Base-by-base conservation (phyloP, 2,113 vertebrate species). In the pig (Sus scrofa) region DNA sequence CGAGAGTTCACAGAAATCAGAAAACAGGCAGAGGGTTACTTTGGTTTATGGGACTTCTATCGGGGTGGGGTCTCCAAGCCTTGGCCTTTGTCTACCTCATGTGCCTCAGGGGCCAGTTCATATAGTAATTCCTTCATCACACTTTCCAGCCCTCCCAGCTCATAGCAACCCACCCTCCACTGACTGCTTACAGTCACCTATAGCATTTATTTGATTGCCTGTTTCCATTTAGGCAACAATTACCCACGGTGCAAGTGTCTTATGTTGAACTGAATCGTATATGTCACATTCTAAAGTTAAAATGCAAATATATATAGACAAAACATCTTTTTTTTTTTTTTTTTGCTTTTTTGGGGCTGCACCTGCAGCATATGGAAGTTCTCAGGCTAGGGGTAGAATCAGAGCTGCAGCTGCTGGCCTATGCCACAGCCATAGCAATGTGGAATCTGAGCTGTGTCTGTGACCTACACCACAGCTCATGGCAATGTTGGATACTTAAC, bases 1-100 rank as follows among this genome's bases (percentile, higher is more conserved):
- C 74, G 14, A 79, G 30, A 58, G 7, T 30, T 86, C 73, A 95
- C 27, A 79, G 67, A 94, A 96, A 95, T 77, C 26, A 26, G 56
- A 86, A 86, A 77, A 50, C n/a, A 50, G 50, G 32, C 13, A 92
- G 34, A 84, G 4, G 4, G 9, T 34, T 63, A 39, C 34, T 24
- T 77, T 37, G 65, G n/a, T 83, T 70, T 75, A 78, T 8, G 19
- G 50, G 44, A 92, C 30, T 7, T 32, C 52, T 56, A 4, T 44
- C n/a, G 78, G 13, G 24, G 13, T 37, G 5, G 18, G 37, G 16
- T 50, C 4, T 18, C 15, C 6, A 70, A 37, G 67, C 10, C 6
- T 60, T 82, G 56, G 12, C 26, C 27, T 81, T 10, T 24, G 8
- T 68, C 14, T 44, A 39, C 18, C n/a, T 88, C 54, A 63, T 52